These are phyloP conservation scores for Irena cyanogastra DNA, from an alignment of 2,113 vertebrate species.

Conservation along the genomic window DNA sequence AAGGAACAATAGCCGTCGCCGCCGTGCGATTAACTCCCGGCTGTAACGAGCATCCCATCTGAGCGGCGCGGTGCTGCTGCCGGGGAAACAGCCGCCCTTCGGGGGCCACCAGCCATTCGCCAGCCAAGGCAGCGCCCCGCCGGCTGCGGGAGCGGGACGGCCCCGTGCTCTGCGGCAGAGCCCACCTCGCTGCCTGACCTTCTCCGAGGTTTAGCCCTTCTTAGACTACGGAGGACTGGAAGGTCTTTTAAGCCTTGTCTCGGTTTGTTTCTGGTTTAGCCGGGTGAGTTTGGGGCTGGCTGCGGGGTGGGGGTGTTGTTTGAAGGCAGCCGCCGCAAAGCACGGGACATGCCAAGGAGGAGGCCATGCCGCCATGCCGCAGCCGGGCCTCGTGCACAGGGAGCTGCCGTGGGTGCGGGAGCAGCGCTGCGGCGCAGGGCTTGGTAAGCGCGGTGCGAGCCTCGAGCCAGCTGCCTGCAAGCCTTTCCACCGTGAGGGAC, in stretches of 20 bases:
- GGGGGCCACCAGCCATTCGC: neutral
- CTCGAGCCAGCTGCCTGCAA: neutral
- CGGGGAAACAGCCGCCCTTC: neutral
- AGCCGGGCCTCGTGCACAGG: neutral
- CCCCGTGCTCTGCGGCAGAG: neutral
- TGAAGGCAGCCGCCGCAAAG: neutral
- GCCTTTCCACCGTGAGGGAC: neutral
- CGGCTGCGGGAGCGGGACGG: neutral
- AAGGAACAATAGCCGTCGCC: conserved; percentile 7
- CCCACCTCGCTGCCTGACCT: neutral
- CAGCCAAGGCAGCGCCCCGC: neutral
- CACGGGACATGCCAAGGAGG: neutral
- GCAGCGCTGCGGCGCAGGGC: neutral
- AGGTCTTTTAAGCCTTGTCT: neutral
- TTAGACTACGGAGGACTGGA: neutral
- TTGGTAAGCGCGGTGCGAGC: neutral
- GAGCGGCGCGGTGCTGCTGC: neutral
- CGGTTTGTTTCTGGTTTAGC: neutral
- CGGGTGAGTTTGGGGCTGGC: neutral
- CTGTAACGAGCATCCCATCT: neutral
- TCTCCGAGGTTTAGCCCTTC: neutral
- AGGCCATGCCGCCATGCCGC: neutral
- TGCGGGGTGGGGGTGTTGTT: neutral
- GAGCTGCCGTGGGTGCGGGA: neutral
- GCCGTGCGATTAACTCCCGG: neutral